A percentile compares a stretch with the other conserved stretches of the same genome.
phyloP scores from a whole-genome alignment of 2,797 vertebrate species.

The Eulemur coronatus region DNA sequence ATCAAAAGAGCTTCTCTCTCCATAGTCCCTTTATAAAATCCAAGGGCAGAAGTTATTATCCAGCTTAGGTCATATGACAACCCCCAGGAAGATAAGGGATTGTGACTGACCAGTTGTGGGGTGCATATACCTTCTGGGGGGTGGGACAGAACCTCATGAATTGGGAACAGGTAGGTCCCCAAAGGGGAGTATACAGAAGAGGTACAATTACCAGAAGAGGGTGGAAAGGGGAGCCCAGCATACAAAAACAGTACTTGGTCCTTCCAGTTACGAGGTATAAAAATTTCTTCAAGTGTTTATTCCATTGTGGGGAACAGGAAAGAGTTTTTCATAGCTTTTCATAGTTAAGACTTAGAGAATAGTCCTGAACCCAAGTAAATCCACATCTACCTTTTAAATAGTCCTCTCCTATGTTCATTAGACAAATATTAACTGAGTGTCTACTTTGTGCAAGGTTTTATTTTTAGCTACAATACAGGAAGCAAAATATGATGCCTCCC shows the following conservation, averaged over 20 bases:
- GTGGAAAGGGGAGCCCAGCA: not conserved
- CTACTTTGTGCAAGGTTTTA: not conserved
- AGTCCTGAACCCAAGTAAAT: not conserved
- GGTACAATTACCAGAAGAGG: not conserved
- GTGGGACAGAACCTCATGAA: not conserved
- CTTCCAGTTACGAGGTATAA: not conserved
- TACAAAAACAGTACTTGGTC: not conserved
- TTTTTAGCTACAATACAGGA: not conserved
- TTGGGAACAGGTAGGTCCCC: not conserved
- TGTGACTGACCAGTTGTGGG: not conserved
- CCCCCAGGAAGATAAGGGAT: not conserved
- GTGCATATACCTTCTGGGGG: not conserved
- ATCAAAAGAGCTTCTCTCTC: not conserved
- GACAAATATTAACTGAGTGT: not conserved
- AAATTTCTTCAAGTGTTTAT: not conserved
- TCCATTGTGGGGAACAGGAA: not conserved
- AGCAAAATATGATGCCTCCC: not conserved
- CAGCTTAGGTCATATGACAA: not conserved
- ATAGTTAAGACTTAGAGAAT: not conserved
- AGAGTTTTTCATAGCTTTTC: not conserved
- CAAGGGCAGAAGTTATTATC: not conserved
- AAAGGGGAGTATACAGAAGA: not conserved
- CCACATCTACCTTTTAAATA: not conserved
- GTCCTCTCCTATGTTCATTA: not conserved
- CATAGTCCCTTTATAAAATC: not conserved